A percentile compares a stretch with the other conserved stretches of the same genome.
phyloP scores from a whole-genome alignment of 2,888 invertebrate species.

The Caenorhabditis afra region DNA sequence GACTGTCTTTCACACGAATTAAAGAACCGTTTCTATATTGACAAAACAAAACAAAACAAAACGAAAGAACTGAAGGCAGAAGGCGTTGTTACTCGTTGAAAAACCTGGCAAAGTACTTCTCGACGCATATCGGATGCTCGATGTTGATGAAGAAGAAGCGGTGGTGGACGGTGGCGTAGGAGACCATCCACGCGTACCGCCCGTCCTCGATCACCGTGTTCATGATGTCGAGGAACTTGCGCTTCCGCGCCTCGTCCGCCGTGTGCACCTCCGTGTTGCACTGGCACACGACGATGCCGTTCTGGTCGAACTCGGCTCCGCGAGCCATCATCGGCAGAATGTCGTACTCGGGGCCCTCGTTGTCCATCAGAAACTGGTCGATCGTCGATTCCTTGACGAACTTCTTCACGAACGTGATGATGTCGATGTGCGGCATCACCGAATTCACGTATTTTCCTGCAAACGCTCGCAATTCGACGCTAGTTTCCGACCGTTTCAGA shows the following conservation, averaged over 20 bases:
- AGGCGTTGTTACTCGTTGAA: conserved; percentile 14
- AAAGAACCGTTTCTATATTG: background rate
- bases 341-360: conserved; percentile 56
- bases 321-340: conserved; percentile 55
- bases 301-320: conserved; percentile 48
- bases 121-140: conserved; percentile 53
- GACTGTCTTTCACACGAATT: background rate
- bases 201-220: conserved; percentile 49
- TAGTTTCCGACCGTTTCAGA: background rate
- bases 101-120: conserved; percentile 50
- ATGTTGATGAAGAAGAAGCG: conserved; percentile 51
- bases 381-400: conserved; percentile 50
- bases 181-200: conserved; percentile 42
- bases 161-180: conserved; percentile 57
- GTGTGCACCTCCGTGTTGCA: conserved; percentile 50
- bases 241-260: conserved; percentile 39
- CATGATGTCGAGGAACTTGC: conserved; percentile 41
- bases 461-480: conserved; percentile 4
- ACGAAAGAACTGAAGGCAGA: background rate
- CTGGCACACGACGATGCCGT: conserved; percentile 47
- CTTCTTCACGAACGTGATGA: conserved; percentile 53
- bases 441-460: conserved; percentile 29
- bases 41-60: no score
- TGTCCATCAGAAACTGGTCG: conserved; percentile 55
- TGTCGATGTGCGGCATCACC: conserved; percentile 56